Evolutionary conservation across 2,888 invertebrate species (phyloP), one percentile per base, ranked within the genome.

Genomic region (Pyrgus malvae): DNA sequence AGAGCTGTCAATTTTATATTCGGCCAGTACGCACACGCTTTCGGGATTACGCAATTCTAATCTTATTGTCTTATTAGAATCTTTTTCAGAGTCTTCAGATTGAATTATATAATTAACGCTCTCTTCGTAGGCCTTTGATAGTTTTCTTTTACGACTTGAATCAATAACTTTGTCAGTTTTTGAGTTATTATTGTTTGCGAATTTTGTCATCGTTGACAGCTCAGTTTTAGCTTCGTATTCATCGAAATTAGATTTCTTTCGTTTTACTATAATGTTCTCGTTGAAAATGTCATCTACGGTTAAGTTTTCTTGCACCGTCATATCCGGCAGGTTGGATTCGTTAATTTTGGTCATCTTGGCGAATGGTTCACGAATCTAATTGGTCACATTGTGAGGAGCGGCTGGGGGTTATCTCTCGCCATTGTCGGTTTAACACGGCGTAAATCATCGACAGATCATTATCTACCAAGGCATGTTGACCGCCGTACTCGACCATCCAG

Each of bases 371-470:
- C 38, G 45, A 62, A 72, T 77, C 80, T 88, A 88, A 88, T 89
- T 88, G 84, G 77, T 85, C 78, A 80, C 82, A 87, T 87, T 85
- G 88, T 83, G 67, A 67, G 63, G 63, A 69, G 56, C 70, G 62
- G 65, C 70, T 61, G 73, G 78, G 71, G 80, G 82, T 80, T 83
- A 84, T 82, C 80, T 74, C 54, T 62, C 61, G 69, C 80, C 75
- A 87, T 89, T 88, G 87, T 88, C 81, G 74, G 78, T 83, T 83
- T 85, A 86, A 82, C 83, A 71, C 78, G 74, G 84, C 83, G 84
- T 85, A 88, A 86, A 88, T 89, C 85, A 86, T 88, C 83, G 76
- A 74, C 72, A 80, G 89, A 90, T 89, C 80, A 84, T 87, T 89
- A 90, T 90, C 90, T 80, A 66, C 61, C 69, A 72, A 80, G 74